Conservation (phyloP, 1,140 invertebrate species). For the Carcinoscorpius rotundicauda region DNA sequence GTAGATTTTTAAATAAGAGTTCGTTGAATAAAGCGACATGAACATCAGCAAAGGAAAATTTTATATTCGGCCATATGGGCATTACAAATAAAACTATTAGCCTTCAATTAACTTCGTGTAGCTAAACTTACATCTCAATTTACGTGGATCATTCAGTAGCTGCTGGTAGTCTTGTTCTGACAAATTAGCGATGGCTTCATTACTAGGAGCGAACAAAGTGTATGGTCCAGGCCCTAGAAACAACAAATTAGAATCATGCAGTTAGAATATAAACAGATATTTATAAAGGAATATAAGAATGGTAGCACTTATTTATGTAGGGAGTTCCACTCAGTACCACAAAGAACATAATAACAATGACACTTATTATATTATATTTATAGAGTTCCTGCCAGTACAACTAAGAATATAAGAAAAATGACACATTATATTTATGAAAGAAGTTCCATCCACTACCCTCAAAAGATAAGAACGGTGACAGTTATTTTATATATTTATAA, state of each 20-base stretch:
- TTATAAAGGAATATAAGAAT: too few species aligned
- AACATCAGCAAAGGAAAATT: too few species aligned
- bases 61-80: too few species aligned
- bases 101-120: not conserved
- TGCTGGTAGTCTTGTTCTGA: conserved; percentile 9
- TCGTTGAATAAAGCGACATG: too few species aligned
- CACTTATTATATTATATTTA: too few species aligned
- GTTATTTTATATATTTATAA: conserved; percentile 4
- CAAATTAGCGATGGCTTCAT: conserved; percentile 29
- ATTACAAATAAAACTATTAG: too few species aligned
- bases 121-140: conserved; percentile 11
- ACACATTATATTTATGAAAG: not conserved
- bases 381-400: too few species aligned
- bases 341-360: conserved; percentile 3
- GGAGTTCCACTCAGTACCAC: conserved; percentile 1
- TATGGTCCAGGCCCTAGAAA: conserved; percentile 25
- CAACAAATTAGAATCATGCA: not conserved
- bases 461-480: not conserved
- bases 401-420: too few species aligned
- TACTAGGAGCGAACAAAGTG: conserved; percentile 31
- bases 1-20: too few species aligned
- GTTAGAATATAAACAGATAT: too few species aligned
- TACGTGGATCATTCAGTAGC: conserved; percentile 11
- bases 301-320: not conserved
- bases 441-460: not conserved